These are phyloP conservation scores for Coptotermes formosanus DNA, from an alignment of 1,140 invertebrate genomes.

Conservation along the genomic window DNA sequence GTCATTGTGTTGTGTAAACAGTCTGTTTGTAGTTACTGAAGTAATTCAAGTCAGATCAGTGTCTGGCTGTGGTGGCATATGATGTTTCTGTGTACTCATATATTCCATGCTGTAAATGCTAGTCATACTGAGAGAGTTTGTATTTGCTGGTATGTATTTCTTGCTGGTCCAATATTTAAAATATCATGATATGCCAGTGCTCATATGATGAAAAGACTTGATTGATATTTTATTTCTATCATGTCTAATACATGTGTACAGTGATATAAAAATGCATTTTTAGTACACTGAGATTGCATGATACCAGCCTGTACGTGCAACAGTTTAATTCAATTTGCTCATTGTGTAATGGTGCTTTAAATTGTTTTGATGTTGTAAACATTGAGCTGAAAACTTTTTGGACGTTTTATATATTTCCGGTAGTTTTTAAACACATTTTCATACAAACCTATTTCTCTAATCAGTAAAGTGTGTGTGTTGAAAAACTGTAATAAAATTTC, in stretches of 20 bases:
- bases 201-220: neutral
- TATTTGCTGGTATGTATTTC: neutral
- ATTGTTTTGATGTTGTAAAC: neutral
- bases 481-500: neutral
- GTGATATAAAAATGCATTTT: neutral
- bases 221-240: neutral
- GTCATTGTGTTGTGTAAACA: neutral
- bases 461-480: neutral
- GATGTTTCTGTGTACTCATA: neutral
- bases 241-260: neutral
- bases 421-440: neutral
- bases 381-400: neutral
- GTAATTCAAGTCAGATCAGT: neutral
- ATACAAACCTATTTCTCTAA: neutral
- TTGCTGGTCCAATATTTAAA: neutral
- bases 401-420: neutral
- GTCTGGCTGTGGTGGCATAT: neutral
- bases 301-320: neutral
- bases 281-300: neutral
- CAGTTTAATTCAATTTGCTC: neutral
- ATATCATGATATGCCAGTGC: neutral
- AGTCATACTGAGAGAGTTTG: constrained; percentile 1
- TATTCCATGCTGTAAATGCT: constrained; percentile 16
- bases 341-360: neutral
- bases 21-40: neutral